Evolutionary conservation across 2,797 vertebrate genomes (phyloP).

Genomic region (Nyctalus aviator): DNA sequence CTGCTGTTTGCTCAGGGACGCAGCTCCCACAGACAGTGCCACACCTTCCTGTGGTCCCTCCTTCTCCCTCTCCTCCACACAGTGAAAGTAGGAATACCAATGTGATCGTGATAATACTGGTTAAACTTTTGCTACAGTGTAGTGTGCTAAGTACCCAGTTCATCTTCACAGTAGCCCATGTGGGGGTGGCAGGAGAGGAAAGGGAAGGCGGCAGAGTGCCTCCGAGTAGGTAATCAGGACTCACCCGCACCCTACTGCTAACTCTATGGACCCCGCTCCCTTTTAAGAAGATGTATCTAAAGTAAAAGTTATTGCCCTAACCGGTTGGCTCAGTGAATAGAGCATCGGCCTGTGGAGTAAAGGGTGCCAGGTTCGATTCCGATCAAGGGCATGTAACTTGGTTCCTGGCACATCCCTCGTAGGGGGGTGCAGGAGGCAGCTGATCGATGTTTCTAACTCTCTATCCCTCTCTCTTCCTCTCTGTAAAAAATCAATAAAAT

Average conservation of each 20-base stretch:
- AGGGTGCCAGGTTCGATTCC: too few relatives aligned
- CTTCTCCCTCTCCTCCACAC: neutral
- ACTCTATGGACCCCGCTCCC: neutral
- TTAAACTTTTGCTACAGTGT: neutral
- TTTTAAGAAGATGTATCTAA: neutral
- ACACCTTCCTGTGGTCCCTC: constrained; percentile 7
- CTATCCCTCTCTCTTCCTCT: too few relatives aligned
- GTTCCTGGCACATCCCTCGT: too few relatives aligned
- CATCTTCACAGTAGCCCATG: neutral
- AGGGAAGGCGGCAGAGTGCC: neutral
- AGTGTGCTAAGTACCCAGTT: neutral
- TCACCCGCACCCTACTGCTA: accelerated
- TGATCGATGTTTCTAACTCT: too few relatives aligned
- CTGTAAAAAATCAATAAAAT: too few relatives aligned
- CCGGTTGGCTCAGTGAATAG: too few relatives aligned
- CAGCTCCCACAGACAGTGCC: constrained; percentile 42
- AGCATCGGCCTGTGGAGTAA: too few relatives aligned
- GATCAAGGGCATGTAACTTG: too few relatives aligned
- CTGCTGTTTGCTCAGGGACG: constrained; percentile 59
- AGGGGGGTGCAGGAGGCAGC: too few relatives aligned
- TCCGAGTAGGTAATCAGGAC: neutral
- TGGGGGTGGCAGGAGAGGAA: neutral
- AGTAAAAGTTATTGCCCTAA: neutral
- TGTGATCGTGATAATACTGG: neutral
- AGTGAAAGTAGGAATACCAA: constrained; percentile 59